phyloP scores from a whole-genome alignment of 2,797 vertebrate species.

The Simalia tracyae region DNA sequence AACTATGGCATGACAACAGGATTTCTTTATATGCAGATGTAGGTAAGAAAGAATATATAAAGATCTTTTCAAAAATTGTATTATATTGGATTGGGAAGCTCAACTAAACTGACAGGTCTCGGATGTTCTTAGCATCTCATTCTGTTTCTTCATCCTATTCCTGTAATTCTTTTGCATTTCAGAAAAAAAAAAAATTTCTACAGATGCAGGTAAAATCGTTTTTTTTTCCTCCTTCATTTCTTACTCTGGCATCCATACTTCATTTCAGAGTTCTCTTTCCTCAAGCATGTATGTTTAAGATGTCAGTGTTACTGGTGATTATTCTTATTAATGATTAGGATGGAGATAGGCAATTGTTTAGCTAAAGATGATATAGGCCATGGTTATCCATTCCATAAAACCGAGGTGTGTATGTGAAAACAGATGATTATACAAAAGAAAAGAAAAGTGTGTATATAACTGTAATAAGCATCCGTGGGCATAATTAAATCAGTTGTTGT shows the following conservation, averaged over 20 bases:
- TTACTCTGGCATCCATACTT: not conserved
- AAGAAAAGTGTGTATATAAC: too few species aligned
- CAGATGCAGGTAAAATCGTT: not conserved
- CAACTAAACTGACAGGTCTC: not conserved
- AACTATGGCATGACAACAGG: not conserved
- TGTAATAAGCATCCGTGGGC: too few species aligned
- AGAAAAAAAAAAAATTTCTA: fast-evolving
- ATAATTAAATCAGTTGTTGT: not conserved
- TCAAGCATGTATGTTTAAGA: not conserved
- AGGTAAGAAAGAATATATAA: not conserved
- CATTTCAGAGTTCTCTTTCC: not conserved
- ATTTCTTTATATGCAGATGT: not conserved
- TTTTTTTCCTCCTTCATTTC: not conserved
- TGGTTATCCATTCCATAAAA: not conserved
- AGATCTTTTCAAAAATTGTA: not conserved
- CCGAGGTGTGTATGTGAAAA: not conserved
- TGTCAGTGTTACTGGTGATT: not conserved
- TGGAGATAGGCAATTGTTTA: not conserved
- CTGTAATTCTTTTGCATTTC: not conserved
- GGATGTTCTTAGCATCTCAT: not conserved
- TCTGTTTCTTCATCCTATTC: not conserved
- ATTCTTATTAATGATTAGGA: not conserved
- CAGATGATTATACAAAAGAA: too few species aligned
- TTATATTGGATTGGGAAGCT: not conserved
- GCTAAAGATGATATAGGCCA: not conserved